Conservation (phyloP, 1,140 invertebrate genomes). For the Capitella teleta region DNA sequence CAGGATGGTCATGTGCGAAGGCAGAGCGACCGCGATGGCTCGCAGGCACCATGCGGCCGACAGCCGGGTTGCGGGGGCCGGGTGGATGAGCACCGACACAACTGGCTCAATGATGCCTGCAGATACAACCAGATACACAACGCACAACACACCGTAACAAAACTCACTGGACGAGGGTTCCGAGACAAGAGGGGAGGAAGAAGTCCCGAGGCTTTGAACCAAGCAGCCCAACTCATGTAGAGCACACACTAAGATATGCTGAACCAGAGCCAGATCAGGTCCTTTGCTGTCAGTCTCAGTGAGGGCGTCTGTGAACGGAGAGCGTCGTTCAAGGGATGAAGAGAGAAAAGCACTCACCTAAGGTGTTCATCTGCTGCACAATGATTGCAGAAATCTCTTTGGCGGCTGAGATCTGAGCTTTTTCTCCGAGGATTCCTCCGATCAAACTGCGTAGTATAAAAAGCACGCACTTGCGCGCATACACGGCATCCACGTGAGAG, state of each 20-base stretch:
- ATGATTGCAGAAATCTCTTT: slow-evolving; percentile 88
- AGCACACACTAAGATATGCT: slow-evolving; percentile 86
- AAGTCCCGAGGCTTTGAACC: slow-evolving; percentile 78
- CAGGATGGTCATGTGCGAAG: slow-evolving; percentile 82
- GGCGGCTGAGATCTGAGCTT: slow-evolving; percentile 80
- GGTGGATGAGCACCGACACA: slow-evolving; percentile 77
- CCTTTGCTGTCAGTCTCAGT: slow-evolving; percentile 23
- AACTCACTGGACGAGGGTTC: slow-evolving; percentile 54
- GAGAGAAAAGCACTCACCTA: slow-evolving; percentile 45
- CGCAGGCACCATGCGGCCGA: slow-evolving; percentile 89
- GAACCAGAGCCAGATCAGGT: slow-evolving; percentile 49
- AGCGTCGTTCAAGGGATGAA: not conserved
- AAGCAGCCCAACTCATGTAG: slow-evolving; percentile 70
- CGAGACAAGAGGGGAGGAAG: slow-evolving; percentile 72
- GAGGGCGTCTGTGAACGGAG: slow-evolving; percentile 18
- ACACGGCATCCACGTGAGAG: slow-evolving; percentile 93
- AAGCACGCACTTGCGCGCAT: slow-evolving; percentile 91
- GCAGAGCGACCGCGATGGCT: slow-evolving; percentile 79
- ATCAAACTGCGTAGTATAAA: slow-evolving; percentile 85
- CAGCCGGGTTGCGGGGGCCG: slow-evolving; percentile 77
- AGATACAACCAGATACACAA: slow-evolving; percentile 4
- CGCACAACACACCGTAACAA: not conserved
- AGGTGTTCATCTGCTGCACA: slow-evolving; percentile 86
- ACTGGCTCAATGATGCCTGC: slow-evolving; percentile 51
- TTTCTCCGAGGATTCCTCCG: slow-evolving; percentile 88